phyloP scores from a whole-genome alignment of 2,113 vertebrate species.

The Phalacrocorax aristotelis region DNA sequence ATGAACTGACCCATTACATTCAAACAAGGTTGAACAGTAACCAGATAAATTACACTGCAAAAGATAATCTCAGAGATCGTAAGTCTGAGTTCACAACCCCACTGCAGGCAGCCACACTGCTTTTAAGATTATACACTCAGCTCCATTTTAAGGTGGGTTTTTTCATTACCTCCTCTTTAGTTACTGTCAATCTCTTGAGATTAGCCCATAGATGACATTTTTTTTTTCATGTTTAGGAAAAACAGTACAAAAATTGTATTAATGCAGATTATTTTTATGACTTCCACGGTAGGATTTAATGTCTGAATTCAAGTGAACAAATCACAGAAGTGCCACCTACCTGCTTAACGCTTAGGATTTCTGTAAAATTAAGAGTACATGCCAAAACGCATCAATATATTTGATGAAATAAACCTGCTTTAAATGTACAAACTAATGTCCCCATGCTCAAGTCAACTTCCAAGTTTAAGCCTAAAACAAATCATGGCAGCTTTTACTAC shows the following conservation, averaged over 20 bases:
- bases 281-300: neutral
- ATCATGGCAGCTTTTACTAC: neutral
- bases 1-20: neutral
- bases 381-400: neutral
- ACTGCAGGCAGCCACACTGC: neutral
- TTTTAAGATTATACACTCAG: neutral
- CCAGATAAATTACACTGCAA: neutral
- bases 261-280: neutral
- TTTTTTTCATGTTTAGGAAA: neutral
- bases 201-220: neutral
- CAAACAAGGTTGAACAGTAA: neutral
- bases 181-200: neutral
- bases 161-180: neutral
- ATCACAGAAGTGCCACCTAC: constrained; percentile 2
- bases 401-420: neutral
- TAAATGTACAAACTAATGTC: neutral
- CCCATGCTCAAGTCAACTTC: neutral
- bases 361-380: neutral
- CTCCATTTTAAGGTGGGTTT: neutral
- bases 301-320: neutral
- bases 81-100: neutral
- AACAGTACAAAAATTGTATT: neutral
- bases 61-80: neutral
- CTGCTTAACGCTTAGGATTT: constrained; percentile 9
- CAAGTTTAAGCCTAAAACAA: neutral